phyloP scores from a whole-genome alignment of 2,797 vertebrate genomes.

The Pangasius djambal region DNA sequence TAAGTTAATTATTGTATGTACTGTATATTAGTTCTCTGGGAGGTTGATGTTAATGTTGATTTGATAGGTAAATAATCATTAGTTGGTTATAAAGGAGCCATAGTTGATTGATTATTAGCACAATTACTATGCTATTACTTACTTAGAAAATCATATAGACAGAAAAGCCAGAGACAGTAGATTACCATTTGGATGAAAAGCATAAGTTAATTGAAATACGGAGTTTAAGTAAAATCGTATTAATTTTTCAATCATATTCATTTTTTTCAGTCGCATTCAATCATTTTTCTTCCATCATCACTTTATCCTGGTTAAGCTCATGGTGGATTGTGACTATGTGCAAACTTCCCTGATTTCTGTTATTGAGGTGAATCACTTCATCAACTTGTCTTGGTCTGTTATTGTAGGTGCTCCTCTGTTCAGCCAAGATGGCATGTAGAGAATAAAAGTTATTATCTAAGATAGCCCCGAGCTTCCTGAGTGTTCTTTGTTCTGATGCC shows the following conservation, averaged over 20 bases:
- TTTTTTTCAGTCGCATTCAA: no score
- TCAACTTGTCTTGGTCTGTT: not conserved
- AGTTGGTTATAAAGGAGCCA: not conserved
- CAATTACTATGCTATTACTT: no score
- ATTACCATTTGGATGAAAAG: not conserved
- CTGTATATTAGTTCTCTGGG: not conserved
- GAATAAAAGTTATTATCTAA: constrained; percentile 22
- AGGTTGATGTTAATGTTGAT: not conserved
- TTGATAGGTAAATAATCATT: not conserved
- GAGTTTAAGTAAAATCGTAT: not conserved
- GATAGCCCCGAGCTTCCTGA: constrained; percentile 3
- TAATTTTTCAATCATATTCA: not conserved
- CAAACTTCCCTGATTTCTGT: not conserved
- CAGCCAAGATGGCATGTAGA: constrained; percentile 9
- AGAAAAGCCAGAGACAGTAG: no score
- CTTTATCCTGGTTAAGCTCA: not conserved
- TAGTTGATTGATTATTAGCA: no score
- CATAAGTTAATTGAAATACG: not conserved
- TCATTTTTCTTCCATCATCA: not conserved
- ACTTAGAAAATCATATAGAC: not conserved
- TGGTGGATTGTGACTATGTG: not conserved
- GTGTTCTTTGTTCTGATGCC: constrained; percentile 15
- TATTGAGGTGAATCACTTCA: not conserved
- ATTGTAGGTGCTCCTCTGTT: not conserved
- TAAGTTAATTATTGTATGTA: not conserved